Conservation (phyloP, 2,888 invertebrate genomes). For the Pilophorus perplexus region DNA sequence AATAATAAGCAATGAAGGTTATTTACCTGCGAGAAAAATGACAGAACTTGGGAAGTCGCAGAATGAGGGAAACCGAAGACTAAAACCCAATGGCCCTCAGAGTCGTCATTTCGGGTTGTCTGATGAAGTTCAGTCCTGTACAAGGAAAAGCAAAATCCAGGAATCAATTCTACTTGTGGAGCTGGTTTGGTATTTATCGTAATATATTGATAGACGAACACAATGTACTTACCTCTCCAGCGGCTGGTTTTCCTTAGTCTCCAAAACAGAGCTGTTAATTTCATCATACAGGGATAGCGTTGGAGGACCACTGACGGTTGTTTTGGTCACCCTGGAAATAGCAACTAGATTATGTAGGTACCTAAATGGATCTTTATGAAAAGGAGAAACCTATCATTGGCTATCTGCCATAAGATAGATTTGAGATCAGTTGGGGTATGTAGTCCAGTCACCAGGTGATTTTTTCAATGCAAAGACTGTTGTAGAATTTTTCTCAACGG, state of each 20-base stretch:
- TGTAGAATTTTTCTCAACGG: too few species aligned
- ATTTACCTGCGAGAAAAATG: conserved; percentile 37
- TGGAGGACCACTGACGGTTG: conserved; percentile 15
- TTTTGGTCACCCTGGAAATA: conserved; percentile 1
- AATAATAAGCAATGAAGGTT: too few species aligned
- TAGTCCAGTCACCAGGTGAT: too few species aligned
- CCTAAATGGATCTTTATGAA: too few species aligned
- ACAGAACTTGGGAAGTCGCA: conserved; percentile 28
- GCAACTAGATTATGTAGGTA: too few species aligned
- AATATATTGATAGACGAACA: too few species aligned
- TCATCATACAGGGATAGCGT: conserved; percentile 17
- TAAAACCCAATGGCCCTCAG: conserved; percentile 39
- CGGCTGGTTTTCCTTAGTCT: conserved; percentile 22
- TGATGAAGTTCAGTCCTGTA: conserved; percentile 11
- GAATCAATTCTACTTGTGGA: not conserved
- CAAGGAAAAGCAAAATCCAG: too few species aligned
- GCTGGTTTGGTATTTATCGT: not conserved
- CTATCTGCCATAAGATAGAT: too few species aligned
- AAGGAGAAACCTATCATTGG: too few species aligned
- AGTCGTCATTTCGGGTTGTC: not conserved
- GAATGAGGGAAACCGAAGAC: conserved; percentile 39
- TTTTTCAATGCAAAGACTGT: too few species aligned
- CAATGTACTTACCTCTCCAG: conserved; percentile 21
- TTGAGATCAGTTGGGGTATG: too few species aligned
- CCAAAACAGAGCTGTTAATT: conserved; percentile 1